A percentile compares a stretch with the other conserved stretches of the same genome.
Conservation (phyloP, 2,797 vertebrate genomes). For the Octomys mimax region DNA sequence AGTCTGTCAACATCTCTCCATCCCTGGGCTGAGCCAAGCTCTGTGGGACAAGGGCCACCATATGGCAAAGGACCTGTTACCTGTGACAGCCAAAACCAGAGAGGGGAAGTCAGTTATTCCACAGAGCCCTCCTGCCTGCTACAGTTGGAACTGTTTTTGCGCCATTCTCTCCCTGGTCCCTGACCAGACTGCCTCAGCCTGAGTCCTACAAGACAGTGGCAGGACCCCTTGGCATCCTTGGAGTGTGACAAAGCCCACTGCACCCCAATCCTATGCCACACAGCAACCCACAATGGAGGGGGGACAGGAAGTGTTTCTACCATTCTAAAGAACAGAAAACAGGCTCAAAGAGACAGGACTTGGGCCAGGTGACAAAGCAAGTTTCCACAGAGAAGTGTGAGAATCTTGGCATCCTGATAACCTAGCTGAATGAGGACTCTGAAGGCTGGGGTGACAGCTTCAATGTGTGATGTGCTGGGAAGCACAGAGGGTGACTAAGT, state of each 20-base stretch:
- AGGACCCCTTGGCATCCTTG: not conserved
- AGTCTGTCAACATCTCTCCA: not conserved
- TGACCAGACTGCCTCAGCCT: not conserved
- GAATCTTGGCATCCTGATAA: not conserved
- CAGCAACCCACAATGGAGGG: not conserved
- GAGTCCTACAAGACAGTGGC: not conserved
- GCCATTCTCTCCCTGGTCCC: not conserved
- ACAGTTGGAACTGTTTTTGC: not conserved
- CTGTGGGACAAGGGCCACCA: accelerated
- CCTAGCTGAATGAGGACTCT: not conserved
- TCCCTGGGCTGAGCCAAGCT: not conserved
- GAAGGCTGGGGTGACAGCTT: not conserved
- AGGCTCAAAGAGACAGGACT: not conserved
- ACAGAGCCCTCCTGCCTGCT: not conserved
- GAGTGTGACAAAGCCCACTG: not conserved
- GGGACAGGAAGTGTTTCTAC: not conserved
- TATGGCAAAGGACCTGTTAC: not conserved
- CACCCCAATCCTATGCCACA: not conserved
- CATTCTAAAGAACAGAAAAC: not conserved
- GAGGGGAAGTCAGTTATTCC: not conserved
- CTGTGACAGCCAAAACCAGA: not conserved
- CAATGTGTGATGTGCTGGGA: not conserved
- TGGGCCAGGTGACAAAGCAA: not conserved
- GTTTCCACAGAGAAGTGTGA: not conserved
- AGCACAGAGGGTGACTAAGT: not conserved